These are phyloP conservation scores for Cremastinae sp. DNA, from an alignment of 2,888 invertebrate species.

Conservation along the genomic window DNA sequence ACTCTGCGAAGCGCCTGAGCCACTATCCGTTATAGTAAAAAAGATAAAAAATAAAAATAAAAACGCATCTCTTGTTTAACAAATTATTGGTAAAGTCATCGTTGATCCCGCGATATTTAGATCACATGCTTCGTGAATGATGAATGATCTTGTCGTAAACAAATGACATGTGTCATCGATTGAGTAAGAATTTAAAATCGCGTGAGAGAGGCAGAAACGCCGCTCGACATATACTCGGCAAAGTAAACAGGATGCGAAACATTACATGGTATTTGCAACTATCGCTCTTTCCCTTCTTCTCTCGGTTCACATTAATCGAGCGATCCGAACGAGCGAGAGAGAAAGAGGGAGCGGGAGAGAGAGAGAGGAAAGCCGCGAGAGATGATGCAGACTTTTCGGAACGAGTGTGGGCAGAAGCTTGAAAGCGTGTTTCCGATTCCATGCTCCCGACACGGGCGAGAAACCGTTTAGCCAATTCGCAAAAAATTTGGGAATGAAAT, in stretches of 20 bases:
- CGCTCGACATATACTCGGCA: conserved; percentile 44
- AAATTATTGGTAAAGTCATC: conserved; percentile 27
- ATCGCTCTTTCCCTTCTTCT: conserved; percentile 32
- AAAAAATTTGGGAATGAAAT: too few species aligned
- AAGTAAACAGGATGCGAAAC: conserved; percentile 65
- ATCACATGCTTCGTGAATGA: conserved; percentile 19
- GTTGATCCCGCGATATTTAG: conserved; percentile 24
- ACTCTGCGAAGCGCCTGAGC: too few species aligned
- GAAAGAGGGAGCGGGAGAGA: conserved; percentile 15
- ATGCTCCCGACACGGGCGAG: conserved; percentile 4
- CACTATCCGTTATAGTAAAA: too few species aligned
- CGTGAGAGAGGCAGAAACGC: conserved; percentile 18
- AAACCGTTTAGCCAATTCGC: too few species aligned
- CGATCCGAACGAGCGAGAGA: conserved; percentile 17
- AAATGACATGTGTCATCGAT: conserved; percentile 32
- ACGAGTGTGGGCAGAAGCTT: conserved; percentile 43
- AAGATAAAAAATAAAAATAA: too few species aligned
- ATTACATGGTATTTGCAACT: conserved; percentile 47
- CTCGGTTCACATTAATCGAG: conserved; percentile 31
- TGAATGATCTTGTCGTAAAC: conserved; percentile 25
- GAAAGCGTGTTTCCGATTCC: conserved; percentile 41
- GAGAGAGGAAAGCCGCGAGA: conserved; percentile 14
- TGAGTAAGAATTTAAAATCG: background rate
- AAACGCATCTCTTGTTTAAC: too few species aligned
- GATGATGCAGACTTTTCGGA: conserved; percentile 56